Evolutionary conservation across 2,113 vertebrate species (phyloP), one percentile per base, ranked within the genome.

Genomic region (Microtus montanus): DNA sequence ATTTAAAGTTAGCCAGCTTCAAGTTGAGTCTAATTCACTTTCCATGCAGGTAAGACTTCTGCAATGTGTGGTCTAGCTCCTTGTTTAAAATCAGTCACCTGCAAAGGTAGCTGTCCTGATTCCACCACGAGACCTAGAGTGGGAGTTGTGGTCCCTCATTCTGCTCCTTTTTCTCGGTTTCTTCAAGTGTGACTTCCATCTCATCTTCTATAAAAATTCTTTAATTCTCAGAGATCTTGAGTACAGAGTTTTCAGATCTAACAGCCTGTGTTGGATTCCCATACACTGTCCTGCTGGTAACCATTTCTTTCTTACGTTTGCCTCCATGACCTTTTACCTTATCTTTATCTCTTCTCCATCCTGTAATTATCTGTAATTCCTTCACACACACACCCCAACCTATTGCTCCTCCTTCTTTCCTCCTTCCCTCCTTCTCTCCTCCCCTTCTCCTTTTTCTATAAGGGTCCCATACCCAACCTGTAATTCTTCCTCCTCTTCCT

Each of bases 191-290:
- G 44, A 28, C 41, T 68, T 73, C 47, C 10, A 38, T 73, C 8
- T 70, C n/a, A n/a, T 5, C 12, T 19, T 49, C 64, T 63, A 6
- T 5, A 68, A 20, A 61, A 82, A 87, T 11, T 22, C 24, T 71
- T 82, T 89, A 44, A 44, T 82, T 89, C 61, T 70, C 70, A 47
- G 49, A 80, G 41, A 47, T 78, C 61, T 83, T 77, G 90, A 90
- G n/a, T 19, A 30, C 33, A 49, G 0, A 33, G 30, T 61, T 80
- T 47, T 80, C 71, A 52, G 24, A 52, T 63, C 22, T n/a, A 24
- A 30, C 0, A 3, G 9, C 12, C 19, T 87, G 38, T 88, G 30
- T 47, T 58, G 19, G 26, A 71, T 13, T 41, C n/a, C 49, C 6
- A 8, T 8, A 10, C 8, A 22, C 77, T 26, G 63, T n/a, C 30